Conservation (phyloP, 2,113 vertebrate species). For the Motacilla alba region DNA sequence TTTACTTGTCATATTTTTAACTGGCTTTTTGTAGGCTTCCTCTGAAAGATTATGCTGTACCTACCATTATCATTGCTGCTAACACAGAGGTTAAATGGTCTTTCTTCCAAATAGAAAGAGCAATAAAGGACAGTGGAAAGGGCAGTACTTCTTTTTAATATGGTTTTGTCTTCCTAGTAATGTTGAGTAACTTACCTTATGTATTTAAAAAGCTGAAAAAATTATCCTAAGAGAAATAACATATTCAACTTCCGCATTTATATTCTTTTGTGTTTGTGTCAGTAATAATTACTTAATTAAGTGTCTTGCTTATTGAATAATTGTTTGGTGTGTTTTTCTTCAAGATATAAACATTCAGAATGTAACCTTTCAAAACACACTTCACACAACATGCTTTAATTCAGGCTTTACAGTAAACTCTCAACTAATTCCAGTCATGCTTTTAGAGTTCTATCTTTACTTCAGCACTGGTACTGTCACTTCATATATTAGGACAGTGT, state of each 20-base stretch:
- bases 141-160: neutral
- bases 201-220: neutral
- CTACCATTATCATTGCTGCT: neutral
- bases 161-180: neutral
- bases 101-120: neutral
- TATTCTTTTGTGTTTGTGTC: neutral
- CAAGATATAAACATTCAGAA: neutral
- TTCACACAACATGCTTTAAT: neutral
- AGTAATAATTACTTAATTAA: constrained; percentile 10
- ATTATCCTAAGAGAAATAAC: neutral
- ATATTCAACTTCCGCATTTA: neutral
- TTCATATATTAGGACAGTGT: neutral
- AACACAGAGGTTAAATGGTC: constrained; percentile 14
- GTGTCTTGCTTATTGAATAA: neutral
- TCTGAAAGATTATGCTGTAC: neutral
- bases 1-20: constrained; percentile 52
- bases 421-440: neutral
- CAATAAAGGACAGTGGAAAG: neutral
- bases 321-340: constrained; percentile 10
- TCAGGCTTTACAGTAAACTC: neutral
- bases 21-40: neutral
- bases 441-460: neutral
- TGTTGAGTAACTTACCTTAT: neutral
- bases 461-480: neutral
- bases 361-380: constrained; percentile 13